Evolutionary conservation across 2,797 vertebrate genomes (phyloP).

Genomic region (Pseudochirops cupreus): DNA sequence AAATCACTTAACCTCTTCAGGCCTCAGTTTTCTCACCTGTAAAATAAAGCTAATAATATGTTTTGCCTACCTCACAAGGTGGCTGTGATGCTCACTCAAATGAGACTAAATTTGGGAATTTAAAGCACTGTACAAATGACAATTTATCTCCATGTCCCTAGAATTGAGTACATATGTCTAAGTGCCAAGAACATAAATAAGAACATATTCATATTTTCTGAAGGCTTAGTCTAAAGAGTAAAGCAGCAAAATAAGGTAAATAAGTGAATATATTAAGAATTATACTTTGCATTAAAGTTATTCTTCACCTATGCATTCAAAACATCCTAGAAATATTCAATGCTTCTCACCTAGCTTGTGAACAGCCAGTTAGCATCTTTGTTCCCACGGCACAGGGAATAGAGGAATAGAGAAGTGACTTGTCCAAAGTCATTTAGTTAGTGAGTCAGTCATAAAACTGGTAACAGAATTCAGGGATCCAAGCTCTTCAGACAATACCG

Average conservation of each 20-base stretch:
- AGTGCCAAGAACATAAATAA: neutral
- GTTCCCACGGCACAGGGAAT: neutral
- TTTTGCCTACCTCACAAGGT: neutral
- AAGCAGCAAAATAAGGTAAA: neutral
- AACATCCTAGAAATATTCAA: conserved; percentile 17
- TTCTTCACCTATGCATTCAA: neutral
- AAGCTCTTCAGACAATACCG: conserved; percentile 7
- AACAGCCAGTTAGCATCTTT: neutral
- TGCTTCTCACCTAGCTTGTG: conserved; percentile 24
- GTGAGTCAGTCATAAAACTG: neutral
- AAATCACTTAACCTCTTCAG: neutral
- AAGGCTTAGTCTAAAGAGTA: conserved; percentile 8
- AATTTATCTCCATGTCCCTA: too few relatives aligned
- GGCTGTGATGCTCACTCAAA: neutral
- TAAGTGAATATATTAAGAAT: neutral
- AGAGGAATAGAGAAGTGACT: neutral
- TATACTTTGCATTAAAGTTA: neutral
- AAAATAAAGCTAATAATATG: neutral
- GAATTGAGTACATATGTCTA: conserved; percentile 16
- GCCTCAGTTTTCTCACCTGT: neutral
- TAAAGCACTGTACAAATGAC: neutral
- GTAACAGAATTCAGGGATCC: conserved; percentile 14
- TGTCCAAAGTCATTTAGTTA: neutral
- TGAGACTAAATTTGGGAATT: neutral
- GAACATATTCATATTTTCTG: neutral